Percentiles rank a stretch among this genome's conserved stretches.
Conservation (phyloP, 2,888 invertebrate genomes). For the Andrena chrysosceles region DNA sequence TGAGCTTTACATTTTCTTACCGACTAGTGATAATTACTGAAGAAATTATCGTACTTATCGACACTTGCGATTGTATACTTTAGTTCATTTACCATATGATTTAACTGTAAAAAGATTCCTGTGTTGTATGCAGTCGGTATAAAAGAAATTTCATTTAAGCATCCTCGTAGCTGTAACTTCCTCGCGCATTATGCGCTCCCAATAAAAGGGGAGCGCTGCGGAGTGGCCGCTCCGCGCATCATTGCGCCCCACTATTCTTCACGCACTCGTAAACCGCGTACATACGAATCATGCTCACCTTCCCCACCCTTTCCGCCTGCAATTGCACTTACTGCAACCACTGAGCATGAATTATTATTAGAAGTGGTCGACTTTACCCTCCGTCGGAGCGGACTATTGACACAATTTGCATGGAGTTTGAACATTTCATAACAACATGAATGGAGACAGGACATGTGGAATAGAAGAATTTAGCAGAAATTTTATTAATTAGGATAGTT, state of each 20-base stretch:
- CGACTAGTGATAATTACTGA: background rate
- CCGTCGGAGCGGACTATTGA: background rate
- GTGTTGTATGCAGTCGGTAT: background rate
- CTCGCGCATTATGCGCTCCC: conserved; percentile 77
- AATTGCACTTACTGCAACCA: background rate
- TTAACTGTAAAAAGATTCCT: too few species aligned
- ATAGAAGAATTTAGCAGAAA: too few species aligned
- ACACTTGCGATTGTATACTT: background rate
- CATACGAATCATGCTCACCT: conserved; percentile 65
- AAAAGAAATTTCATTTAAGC: background rate
- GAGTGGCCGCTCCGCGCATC: conserved; percentile 85
- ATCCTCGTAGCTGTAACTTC: conserved; percentile 54
- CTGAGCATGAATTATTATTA: background rate
- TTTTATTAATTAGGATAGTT: too few species aligned
- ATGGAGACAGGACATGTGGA: too few species aligned
- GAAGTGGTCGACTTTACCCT: background rate
- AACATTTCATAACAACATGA: too few species aligned
- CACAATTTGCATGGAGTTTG: background rate
- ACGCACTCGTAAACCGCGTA: conserved; percentile 77
- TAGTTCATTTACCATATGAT: too few species aligned
- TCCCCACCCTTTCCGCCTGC: conserved; percentile 12
- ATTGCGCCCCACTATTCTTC: conserved; percentile 83
- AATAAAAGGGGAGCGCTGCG: conserved; percentile 84
- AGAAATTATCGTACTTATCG: background rate
- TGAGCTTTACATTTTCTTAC: background rate